Conservation (phyloP, 2,797 vertebrate genomes). For the Neopelma chrysocephalum region DNA sequence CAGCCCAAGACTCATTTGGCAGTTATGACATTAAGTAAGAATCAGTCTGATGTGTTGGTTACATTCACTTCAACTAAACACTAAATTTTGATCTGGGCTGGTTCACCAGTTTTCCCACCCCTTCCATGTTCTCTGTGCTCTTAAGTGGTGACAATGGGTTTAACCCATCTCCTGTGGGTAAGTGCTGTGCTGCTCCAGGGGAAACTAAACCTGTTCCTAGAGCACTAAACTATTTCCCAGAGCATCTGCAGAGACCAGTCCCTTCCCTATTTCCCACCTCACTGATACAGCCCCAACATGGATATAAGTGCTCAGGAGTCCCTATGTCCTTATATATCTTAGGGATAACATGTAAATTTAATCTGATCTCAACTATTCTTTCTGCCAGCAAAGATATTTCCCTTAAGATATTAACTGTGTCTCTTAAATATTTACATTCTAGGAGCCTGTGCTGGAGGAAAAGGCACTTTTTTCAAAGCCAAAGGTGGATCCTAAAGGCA, state of each 20-base stretch:
- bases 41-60: not conserved
- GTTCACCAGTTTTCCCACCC: not conserved
- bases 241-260: not conserved
- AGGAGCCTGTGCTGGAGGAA: slow-evolving; percentile 5
- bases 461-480: not conserved
- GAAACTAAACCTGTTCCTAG: not conserved
- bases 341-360: not conserved
- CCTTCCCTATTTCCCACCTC: too few species aligned
- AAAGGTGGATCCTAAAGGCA: not conserved
- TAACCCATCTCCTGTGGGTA: not conserved
- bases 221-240: not conserved
- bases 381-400: not conserved
- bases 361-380: not conserved
- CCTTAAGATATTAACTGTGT: not conserved
- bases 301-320: not conserved
- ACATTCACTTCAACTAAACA: not conserved
- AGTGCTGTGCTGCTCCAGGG: not conserved
- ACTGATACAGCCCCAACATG: rapidly evolving
- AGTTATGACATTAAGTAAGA: not conserved
- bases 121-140: not conserved
- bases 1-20: not conserved
- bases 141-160: not conserved
- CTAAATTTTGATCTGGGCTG: not conserved
- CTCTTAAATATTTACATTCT: not conserved
- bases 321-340: not conserved